Base-by-base conservation (phyloP, 2,888 invertebrate genomes). In the Lithophane semibrunnea region DNA sequence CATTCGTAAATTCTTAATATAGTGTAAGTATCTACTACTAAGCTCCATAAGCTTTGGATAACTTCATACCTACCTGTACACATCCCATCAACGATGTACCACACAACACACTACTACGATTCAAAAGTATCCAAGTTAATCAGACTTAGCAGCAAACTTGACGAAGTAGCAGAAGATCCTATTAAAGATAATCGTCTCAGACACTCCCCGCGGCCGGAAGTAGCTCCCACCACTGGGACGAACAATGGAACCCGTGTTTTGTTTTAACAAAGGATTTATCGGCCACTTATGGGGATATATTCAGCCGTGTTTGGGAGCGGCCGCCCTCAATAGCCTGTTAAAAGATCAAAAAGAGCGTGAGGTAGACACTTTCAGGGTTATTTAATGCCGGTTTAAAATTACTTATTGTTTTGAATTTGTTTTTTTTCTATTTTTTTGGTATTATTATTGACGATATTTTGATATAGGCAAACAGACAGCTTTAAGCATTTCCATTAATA, bases 161-260 rank as follows among this genome's bases (percentile, higher is more conserved):
- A 73, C 82, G 81, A 66, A 80, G 85, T 81, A 82, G 81, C 87
- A 75, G 80, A 86, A 83, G 90, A 90, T 91, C 88, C 85, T 87
- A 90, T 91, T 87, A 86, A 82, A 88, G 91, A 91, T 91, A 90
- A 90, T 90, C 91, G 87, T 83, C 88, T 80, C 65, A 79, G 84
- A 88, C 84, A 81, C 80, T 82, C 75, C 71, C 75, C 76, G 29
- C 56, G 60, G 61, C 67, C 71, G 73, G 81, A 79, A 85, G 84
- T 79, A 80, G 77, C 80, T 61, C 56, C 60, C 68, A 70, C 73
- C 80, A 61, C 74, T 71, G 68, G 82, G 75, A 70, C 65, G 77
- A 83, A 86, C 88, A 88, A 88, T 86, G 73, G 80, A 63, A 74
- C 70, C 80, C 79, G 75, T 87, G 88, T 88, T 85, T 89, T 85